phyloP scores from a whole-genome alignment of 2,888 invertebrate species.

The Apodemia mormo region DNA sequence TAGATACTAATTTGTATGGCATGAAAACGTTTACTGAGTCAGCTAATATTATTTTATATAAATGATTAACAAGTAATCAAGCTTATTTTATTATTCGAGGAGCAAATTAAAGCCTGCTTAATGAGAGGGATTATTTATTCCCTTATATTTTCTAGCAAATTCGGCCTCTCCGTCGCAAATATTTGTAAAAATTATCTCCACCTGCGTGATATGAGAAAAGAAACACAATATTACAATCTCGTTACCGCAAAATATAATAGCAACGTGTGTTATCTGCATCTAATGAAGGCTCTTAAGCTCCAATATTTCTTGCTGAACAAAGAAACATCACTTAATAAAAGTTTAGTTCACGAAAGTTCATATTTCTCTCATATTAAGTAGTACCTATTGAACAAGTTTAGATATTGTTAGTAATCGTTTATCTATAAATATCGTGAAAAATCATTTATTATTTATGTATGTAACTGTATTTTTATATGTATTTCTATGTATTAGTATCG shows the following conservation, averaged over 20 bases:
- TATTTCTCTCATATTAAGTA: neutral
- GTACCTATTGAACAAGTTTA: neutral
- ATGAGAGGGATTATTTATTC: too few species aligned
- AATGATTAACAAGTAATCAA: neutral
- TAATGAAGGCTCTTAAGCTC: neutral
- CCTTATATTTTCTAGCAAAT: too few species aligned
- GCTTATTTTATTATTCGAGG: neutral
- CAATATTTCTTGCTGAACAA: slow-evolving; percentile 12
- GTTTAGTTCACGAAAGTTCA: neutral
- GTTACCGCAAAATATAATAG: slow-evolving; percentile 5
- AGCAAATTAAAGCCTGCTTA: neutral
- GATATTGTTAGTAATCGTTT: neutral
- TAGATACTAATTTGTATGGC: too few species aligned
- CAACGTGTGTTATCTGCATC: slow-evolving; percentile 9
- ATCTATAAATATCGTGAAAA: neutral
- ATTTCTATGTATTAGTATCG: neutral
- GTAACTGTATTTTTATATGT: neutral
- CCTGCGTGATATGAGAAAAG: neutral
- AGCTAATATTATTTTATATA: too few species aligned
- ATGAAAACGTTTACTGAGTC: too few species aligned
- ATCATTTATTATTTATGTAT: too few species aligned
- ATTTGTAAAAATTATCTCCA: too few species aligned
- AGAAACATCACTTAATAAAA: slow-evolving; percentile 15
- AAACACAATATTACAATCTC: neutral
- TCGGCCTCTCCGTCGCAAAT: too few species aligned